A percentile compares a stretch with the other conserved stretches of the same genome.
Evolutionary conservation across 92 coral and sea anemone genomes (phyloP).

Genomic region (Siderastrea radians): DNA sequence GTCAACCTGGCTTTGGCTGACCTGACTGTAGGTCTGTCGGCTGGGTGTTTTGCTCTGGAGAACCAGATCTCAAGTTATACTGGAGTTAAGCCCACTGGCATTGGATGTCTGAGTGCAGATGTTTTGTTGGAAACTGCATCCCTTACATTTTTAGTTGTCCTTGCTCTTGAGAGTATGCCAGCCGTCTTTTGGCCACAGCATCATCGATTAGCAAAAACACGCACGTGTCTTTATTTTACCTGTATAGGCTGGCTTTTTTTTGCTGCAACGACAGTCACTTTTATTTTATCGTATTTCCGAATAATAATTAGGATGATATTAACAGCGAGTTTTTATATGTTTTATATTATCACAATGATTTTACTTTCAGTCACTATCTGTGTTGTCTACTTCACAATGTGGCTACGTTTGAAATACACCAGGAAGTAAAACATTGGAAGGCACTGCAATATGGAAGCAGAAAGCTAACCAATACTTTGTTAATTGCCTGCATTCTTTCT

Average conservation of each 20-base stretch:
- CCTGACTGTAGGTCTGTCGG: not conserved
- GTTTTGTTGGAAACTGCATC: not conserved
- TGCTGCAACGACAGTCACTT: not conserved
- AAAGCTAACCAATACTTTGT: constrained; percentile 12
- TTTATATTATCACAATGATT: no score
- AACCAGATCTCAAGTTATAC: not conserved
- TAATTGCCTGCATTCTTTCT: constrained; percentile 1
- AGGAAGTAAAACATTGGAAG: not conserved
- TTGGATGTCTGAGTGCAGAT: constrained; percentile 9
- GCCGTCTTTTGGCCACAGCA: constrained; percentile 16
- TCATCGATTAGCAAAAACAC: not conserved
- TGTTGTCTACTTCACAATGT: no score
- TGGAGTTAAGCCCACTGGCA: not conserved
- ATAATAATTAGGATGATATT: no score
- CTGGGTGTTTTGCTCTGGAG: constrained; percentile 6
- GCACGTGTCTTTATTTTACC: not conserved
- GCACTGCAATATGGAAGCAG: not conserved
- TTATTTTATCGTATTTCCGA: not conserved
- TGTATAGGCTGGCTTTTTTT: not conserved
- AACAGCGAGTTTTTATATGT: no score
- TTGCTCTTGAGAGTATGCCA: constrained; percentile 12
- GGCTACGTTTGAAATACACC: no score
- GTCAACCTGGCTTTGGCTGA: constrained; percentile 10
- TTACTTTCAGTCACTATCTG: no score
- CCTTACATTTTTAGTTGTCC: not conserved